Percentiles rank a stretch among this genome's conserved stretches.
phyloP scores from a whole-genome alignment of 2,113 vertebrate genomes.

The Brachirus orientalis region DNA sequence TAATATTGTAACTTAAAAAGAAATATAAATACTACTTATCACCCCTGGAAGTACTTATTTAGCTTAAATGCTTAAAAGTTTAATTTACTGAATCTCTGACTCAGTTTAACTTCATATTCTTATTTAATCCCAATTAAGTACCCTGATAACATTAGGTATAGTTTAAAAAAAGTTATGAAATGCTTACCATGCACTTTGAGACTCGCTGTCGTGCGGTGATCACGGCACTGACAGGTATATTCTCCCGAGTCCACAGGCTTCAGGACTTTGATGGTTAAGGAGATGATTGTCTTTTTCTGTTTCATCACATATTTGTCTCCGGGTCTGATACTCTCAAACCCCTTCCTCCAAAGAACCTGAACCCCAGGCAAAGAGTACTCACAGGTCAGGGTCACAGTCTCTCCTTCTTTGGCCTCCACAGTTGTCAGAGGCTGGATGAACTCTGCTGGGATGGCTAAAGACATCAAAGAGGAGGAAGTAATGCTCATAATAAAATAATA shows the following conservation, averaged over 20 bases:
- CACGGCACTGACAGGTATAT: conserved; percentile 86
- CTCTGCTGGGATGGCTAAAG: conserved; percentile 78
- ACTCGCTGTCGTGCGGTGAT: conserved; percentile 83
- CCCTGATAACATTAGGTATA: not conserved
- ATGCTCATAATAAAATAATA: not conserved
- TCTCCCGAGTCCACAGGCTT: conserved; percentile 86
- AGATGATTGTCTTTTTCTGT: conserved; percentile 78
- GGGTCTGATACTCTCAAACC: conserved; percentile 72
- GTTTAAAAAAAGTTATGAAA: not conserved
- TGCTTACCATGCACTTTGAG: conserved; percentile 87
- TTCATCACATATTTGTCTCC: conserved; percentile 87
- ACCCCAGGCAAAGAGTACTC: conserved; percentile 82
- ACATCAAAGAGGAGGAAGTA: not conserved
- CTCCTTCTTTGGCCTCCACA: conserved; percentile 78
- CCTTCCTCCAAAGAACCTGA: conserved; percentile 78
- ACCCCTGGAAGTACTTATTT: not conserved
- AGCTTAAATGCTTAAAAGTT: not conserved
- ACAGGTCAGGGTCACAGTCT: conserved; percentile 74
- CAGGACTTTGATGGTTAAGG: conserved; percentile 83
- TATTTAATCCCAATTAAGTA: not conserved
- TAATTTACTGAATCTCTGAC: not conserved
- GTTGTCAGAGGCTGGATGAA: conserved; percentile 74
- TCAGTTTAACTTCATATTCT: not conserved
- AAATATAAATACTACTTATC: not conserved
- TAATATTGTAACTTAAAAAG: no score